These are phyloP conservation scores for Propithecus deckenii DNA, from an alignment of 2,797 vertebrate species.

Conservation along the genomic window DNA sequence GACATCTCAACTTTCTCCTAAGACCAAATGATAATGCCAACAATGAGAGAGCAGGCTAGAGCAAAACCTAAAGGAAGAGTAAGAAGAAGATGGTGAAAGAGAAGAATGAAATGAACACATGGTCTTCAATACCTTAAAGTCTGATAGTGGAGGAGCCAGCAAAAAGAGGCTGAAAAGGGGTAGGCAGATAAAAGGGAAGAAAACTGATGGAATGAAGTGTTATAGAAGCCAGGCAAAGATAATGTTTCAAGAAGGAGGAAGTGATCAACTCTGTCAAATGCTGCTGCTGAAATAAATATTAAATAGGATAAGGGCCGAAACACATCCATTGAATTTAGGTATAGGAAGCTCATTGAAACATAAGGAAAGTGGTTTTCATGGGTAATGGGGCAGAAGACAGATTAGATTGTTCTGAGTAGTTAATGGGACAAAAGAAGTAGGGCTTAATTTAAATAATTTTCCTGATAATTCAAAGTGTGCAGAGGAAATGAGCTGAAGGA, in stretches of 20 bases:
- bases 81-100: background rate
- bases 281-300: background rate
- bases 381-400: background rate
- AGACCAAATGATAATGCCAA: background rate
- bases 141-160: background rate
- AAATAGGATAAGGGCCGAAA: background rate
- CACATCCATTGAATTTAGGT: background rate
- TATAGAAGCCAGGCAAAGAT: background rate
- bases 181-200: background rate
- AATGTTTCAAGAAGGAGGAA: background rate
- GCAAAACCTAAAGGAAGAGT: background rate
- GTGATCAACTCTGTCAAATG: background rate
- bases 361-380: background rate
- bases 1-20: background rate
- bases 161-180: background rate
- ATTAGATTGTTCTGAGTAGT: background rate
- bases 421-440: background rate
- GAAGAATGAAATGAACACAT: background rate
- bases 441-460: background rate
- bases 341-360: background rate
- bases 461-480: background rate
- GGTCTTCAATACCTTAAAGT: background rate
- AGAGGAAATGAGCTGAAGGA: background rate
- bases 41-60: background rate
- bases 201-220: background rate